Evolutionary conservation across 2,888 invertebrate genomes (phyloP), one percentile per base, ranked within the genome.

Genomic region (Scaptomyza reducta): DNA sequence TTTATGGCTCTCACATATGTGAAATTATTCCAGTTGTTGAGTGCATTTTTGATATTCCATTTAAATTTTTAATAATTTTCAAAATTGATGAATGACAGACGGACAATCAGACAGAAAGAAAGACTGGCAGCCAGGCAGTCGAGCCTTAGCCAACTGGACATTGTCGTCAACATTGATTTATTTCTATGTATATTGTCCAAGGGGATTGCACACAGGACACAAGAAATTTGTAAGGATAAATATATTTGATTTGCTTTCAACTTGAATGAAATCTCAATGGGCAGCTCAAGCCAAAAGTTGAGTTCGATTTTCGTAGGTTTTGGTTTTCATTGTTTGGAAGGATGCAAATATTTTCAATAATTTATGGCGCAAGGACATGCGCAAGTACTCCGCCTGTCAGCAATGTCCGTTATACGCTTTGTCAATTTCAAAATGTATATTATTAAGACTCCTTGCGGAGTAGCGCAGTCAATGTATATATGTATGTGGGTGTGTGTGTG

Each of bases 41-140:
- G 76, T 83, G 80, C 77, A 87, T 74, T 84, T 83, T 82, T 66
- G 78, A 73, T 72, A 86, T 88, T 86, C 88, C 74, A 88, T 87
- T 87, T 89, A 83, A 89, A 89, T 89, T 88, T 89, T 89, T 88
- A 88, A 89, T 89, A 79, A 84, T 81, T 89, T 72, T 78, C 70
- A 73, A 79, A 89, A 89, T 89, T 89, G 88, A 88, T 87, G 88
- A 85, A 72, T 76, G 79, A 75, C 75, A 67, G 77, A 42, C 46
- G 46, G 60, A 9, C 22, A 53, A 27, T 10, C 29, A 10, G 14
- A 31, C 29, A 10, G 14, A 6, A 68, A 69, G 18, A 22, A 22
- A 22, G 22, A 3, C 22, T 5, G 22, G 22, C 22, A 22, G 22
- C 1, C 33, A 10, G 14, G 13, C 70, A 69, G 18, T 33, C 6